Conservation (phyloP, 2,888 invertebrate genomes). For the Diabrotica balteata region DNA sequence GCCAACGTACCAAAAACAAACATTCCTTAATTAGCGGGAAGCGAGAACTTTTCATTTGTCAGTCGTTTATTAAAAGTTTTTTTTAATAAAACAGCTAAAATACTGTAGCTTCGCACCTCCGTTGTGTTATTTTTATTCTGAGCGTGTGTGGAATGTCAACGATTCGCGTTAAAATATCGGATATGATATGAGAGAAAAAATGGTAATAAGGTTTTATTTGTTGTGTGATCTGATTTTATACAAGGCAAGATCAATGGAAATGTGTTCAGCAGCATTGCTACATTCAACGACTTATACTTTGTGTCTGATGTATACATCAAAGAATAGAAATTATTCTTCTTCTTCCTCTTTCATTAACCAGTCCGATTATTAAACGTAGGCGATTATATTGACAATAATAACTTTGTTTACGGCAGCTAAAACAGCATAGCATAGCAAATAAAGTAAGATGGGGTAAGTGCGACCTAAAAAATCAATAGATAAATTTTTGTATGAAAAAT, state of each 20-base stretch:
- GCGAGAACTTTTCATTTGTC: constrained; percentile 7
- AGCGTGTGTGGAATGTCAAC: not conserved
- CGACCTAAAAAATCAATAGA: no score
- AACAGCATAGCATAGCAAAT: no score
- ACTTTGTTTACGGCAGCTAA: no score
- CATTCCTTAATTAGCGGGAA: constrained; percentile 5
- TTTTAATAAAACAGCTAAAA: constrained; percentile 1
- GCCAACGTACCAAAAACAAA: constrained; percentile 5
- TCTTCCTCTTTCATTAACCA: no score
- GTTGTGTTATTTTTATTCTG: not conserved
- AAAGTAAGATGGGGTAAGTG: no score
- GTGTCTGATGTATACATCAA: not conserved
- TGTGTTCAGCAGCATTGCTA: not conserved
- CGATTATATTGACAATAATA: no score
- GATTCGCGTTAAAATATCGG: no score
- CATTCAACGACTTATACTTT: not conserved
- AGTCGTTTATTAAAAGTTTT: not conserved
- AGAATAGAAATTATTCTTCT: no score
- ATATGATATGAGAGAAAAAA: not conserved
- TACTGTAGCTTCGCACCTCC: not conserved
- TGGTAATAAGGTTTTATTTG: not conserved
- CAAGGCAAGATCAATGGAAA: no score
- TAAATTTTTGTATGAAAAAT: no score
- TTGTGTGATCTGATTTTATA: no score
- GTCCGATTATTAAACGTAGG: no score